These are phyloP conservation scores for Aphidius ervi DNA, from an alignment of 1,140 invertebrate genomes.

Conservation along the genomic window DNA sequence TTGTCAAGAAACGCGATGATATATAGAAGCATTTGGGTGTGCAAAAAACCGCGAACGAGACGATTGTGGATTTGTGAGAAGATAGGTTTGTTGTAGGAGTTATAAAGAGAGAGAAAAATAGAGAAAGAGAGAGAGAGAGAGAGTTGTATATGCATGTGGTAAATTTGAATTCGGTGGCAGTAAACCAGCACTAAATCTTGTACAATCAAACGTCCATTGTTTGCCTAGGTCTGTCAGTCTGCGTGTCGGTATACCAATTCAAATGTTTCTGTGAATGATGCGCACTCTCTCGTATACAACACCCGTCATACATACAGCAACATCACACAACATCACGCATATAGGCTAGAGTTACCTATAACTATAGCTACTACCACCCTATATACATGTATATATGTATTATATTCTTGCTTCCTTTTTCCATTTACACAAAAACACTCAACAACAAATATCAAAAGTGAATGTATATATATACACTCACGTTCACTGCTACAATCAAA, in stretches of 20 bases:
- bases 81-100: too few species aligned
- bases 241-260: slow-evolving; percentile 33
- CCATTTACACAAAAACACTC: slow-evolving; percentile 6
- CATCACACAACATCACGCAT: background rate
- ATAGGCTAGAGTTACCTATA: slow-evolving; percentile 4
- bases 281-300: background rate
- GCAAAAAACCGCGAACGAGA: slow-evolving; percentile 1
- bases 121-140: background rate
- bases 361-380: slow-evolving; percentile 2
- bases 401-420: background rate
- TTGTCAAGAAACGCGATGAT: background rate
- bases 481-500: slow-evolving; percentile 20
- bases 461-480: slow-evolving; percentile 12
- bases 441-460: slow-evolving; percentile 5
- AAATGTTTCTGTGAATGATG: slow-evolving; percentile 7
- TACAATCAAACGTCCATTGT: slow-evolving; percentile 42
- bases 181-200: slow-evolving; percentile 41
- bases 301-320: too few species aligned
- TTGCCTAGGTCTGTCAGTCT: slow-evolving; percentile 37
- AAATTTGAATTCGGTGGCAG: slow-evolving; percentile 37
- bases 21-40: background rate
- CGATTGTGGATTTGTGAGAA: too few species aligned
- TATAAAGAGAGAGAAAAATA: background rate
- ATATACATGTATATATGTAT: too few species aligned
- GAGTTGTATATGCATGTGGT: slow-evolving; percentile 15